Percentiles rank a stretch among this genome's conserved stretches.
phyloP scores from a whole-genome alignment of 2,888 invertebrate species.

The Carterocephalus palaemon region DNA sequence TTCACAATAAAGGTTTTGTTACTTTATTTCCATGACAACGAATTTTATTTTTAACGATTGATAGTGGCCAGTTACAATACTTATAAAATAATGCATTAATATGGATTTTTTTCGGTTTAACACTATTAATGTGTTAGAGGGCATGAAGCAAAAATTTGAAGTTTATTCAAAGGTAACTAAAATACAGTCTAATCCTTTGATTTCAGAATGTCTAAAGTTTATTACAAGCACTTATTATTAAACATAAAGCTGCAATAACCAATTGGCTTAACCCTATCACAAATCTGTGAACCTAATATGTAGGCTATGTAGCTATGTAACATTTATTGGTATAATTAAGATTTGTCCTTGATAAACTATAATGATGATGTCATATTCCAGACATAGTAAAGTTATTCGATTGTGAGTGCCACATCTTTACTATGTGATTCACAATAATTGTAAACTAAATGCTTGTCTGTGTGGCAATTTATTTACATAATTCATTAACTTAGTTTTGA shows the following conservation, averaged over 20 bases:
- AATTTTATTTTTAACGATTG: conserved; percentile 23
- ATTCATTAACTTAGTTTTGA: not conserved
- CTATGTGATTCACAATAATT: conserved; percentile 4
- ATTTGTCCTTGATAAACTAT: conserved; percentile 36
- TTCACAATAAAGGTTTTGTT: conserved; percentile 30
- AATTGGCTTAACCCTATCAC: not conserved
- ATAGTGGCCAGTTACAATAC: conserved; percentile 30
- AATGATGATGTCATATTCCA: conserved; percentile 37
- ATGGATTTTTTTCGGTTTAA: not conserved
- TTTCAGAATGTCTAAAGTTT: too few relatives aligned
- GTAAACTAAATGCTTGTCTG: conserved; percentile 13
- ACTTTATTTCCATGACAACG: conserved; percentile 52
- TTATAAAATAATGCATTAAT: conserved; percentile 1
- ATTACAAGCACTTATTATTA: not conserved
- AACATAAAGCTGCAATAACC: conserved; percentile 3
- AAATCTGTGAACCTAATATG: not conserved
- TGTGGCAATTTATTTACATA: conserved; percentile 15
- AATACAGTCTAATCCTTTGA: too few relatives aligned
- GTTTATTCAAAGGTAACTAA: conserved; percentile 57
- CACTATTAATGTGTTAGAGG: conserved; percentile 46
- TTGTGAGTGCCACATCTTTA: not conserved
- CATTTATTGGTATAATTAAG: conserved; percentile 11
- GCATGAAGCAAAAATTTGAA: conserved; percentile 62
- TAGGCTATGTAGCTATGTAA: not conserved
- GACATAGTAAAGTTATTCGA: conserved; percentile 14